Base-by-base conservation (phyloP, 1,140 invertebrate genomes). In the Solenopsis invicta region DNA sequence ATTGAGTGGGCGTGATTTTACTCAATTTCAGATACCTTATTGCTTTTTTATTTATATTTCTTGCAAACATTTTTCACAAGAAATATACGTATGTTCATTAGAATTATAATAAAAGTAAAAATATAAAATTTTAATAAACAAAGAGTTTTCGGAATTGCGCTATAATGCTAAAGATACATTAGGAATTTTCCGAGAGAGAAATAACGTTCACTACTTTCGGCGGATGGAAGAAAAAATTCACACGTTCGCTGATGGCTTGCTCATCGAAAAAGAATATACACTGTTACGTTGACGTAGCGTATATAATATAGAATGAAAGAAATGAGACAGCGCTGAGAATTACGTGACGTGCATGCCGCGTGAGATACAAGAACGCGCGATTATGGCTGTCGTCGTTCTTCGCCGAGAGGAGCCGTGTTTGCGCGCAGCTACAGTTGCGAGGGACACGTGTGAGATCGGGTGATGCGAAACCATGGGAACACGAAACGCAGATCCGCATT, bases 371-470 rank as follows among this genome's bases (percentile, higher is more conserved):
- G 69, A 82, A 75, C 24, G 29, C 41, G 9, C 41, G 80, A 75
- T 84, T 82, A 82, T 74, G 80, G 54, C 34, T 54, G 66, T 48
- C 54, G 37, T 34, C 74, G 54, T 74, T 84, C 54, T 24, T 75
- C 54, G 37, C 37, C 0, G 16, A 41, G 48, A 67, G 10, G 62
- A 29, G 18, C 24, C 66, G 66, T 72, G 80, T 82, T 82, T 81
- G 77, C 78, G 37, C 29, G 1, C 52, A 41, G 37, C 34, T 29
- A 37, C 2, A 9, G 41, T 61, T 61, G 48, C 61, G 64, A 59
- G 59, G n/a, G 66, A 89, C 90, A 91, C 85, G 85, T 91, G 90
- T 91, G 89, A 91, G 87, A 88, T 89, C 59, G 82, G 72, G 78
- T n/a, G n/a, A 87, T 91, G 66, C 48, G 37, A 59, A 29, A 66